Conservation (phyloP, 37 sponge, comb jelly and placozoan species). For the Cladorhizidae sp. region DNA sequence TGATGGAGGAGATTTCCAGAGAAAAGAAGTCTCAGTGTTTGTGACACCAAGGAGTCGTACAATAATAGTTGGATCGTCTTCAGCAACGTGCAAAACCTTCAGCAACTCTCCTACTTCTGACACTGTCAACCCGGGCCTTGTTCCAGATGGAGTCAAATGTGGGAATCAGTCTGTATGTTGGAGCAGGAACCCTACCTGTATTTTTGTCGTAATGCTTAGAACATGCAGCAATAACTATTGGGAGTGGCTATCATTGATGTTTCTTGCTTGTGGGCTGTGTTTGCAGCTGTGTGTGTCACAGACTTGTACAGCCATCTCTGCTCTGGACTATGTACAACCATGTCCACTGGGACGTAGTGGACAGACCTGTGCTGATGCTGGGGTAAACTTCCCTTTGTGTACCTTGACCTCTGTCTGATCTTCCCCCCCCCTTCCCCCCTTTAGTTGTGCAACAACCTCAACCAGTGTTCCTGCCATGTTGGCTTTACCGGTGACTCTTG, state of each 20-base stretch:
- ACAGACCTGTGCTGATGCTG: conserved; percentile 54
- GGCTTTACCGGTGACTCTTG: conserved; percentile 39
- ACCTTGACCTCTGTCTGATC: background rate
- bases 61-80: background rate
- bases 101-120: conserved; percentile 27
- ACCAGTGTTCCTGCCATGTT: conserved; percentile 55
- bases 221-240: too few species aligned
- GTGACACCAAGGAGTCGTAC: background rate
- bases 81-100: conserved; percentile 20
- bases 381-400: conserved; percentile 19
- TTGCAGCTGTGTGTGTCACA: conserved; percentile 41
- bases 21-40: background rate
- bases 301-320: conserved; percentile 15
- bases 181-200: too few species aligned
- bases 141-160: conserved; percentile 60
- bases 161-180: conserved; percentile 34
- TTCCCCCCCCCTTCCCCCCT: background rate
- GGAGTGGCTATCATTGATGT: too few species aligned
- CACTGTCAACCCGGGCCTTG: conserved; percentile 49
- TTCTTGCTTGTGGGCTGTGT: too few species aligned
- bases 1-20: background rate
- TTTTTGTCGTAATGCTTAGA: too few species aligned
- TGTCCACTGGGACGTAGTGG: conserved; percentile 59
- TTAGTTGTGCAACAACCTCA: conserved; percentile 51
- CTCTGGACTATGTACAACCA: conserved; percentile 8